phyloP scores from a whole-genome alignment of 1,140 invertebrate species.

The Metopolophium dirhodum region DNA sequence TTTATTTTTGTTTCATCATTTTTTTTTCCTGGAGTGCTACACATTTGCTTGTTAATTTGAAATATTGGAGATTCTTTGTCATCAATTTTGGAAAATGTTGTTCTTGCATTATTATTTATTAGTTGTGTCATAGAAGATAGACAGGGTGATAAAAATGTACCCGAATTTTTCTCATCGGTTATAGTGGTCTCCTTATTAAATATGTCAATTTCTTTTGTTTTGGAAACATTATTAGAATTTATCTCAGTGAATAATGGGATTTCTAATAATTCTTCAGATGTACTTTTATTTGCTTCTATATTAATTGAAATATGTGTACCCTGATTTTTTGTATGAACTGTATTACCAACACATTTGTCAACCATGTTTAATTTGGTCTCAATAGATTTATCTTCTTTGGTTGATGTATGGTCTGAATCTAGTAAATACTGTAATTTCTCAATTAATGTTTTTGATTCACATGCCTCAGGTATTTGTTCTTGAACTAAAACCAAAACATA shows the following conservation, averaged over 20 bases:
- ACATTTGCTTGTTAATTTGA: background rate
- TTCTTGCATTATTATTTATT: background rate
- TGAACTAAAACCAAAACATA: constrained; percentile 31
- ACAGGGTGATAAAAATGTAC: background rate
- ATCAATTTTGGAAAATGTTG: background rate
- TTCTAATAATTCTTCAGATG: background rate
- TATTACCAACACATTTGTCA: constrained; percentile 27
- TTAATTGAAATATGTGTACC: background rate
- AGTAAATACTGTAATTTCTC: constrained; percentile 41
- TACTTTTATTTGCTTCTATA: constrained; percentile 7
- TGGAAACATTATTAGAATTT: background rate
- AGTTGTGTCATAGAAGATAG: background rate
- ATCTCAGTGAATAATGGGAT: background rate
- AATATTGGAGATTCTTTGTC: background rate
- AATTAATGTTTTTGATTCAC: constrained; percentile 47
- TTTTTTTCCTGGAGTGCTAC: background rate
- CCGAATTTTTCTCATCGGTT: background rate
- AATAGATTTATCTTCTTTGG: constrained; percentile 29
- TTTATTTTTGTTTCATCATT: background rate
- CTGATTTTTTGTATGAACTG: constrained; percentile 13
- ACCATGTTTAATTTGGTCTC: constrained; percentile 16
- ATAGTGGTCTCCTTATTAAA: background rate
- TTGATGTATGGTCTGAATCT: background rate
- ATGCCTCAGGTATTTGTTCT: background rate
- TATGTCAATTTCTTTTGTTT: background rate